Evolutionary conservation across 2,113 vertebrate species (phyloP).

Genomic region (Engystomops pustulosus): DNA sequence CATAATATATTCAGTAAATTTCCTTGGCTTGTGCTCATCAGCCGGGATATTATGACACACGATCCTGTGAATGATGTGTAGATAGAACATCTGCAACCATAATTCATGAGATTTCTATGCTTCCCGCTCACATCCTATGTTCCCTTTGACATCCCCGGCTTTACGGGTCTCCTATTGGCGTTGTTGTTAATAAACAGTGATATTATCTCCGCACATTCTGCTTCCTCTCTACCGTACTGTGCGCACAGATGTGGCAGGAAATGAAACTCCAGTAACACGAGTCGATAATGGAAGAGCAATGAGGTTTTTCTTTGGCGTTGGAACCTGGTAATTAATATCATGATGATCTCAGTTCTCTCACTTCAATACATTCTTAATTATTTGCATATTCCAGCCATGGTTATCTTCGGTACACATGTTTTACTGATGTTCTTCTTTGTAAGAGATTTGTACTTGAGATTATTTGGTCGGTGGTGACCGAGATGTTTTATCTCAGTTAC

Average conservation of each 20-base stretch:
- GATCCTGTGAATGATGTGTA: not conserved
- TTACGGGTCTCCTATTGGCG: not conserved
- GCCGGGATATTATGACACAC: not conserved
- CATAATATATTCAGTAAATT: slow-evolving; percentile 2
- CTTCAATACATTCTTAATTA: slow-evolving; percentile 61
- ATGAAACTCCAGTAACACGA: not conserved
- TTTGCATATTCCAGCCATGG: slow-evolving; percentile 48
- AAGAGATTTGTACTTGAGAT: not conserved
- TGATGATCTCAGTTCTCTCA: slow-evolving; percentile 56
- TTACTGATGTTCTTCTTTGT: not conserved
- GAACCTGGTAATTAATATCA: not conserved
- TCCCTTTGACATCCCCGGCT: slow-evolving; percentile 2
- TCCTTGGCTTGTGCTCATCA: slow-evolving; percentile 12
- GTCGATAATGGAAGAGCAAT: not conserved
- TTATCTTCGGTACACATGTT: not conserved
- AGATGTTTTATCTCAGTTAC: not conserved
- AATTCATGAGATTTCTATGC: not conserved
- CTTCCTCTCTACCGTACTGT: slow-evolving; percentile 22
- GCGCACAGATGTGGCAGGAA: slow-evolving; percentile 35
- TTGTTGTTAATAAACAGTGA: not conserved
- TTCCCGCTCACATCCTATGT: not conserved
- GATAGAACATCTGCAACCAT: slow-evolving; percentile 2
- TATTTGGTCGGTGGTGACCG: not conserved
- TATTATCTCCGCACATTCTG: slow-evolving; percentile 11
- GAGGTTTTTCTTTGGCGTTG: not conserved